phyloP scores from a whole-genome alignment of 2,113 vertebrate genomes.

The Lethenteron camtschaticum region DNA sequence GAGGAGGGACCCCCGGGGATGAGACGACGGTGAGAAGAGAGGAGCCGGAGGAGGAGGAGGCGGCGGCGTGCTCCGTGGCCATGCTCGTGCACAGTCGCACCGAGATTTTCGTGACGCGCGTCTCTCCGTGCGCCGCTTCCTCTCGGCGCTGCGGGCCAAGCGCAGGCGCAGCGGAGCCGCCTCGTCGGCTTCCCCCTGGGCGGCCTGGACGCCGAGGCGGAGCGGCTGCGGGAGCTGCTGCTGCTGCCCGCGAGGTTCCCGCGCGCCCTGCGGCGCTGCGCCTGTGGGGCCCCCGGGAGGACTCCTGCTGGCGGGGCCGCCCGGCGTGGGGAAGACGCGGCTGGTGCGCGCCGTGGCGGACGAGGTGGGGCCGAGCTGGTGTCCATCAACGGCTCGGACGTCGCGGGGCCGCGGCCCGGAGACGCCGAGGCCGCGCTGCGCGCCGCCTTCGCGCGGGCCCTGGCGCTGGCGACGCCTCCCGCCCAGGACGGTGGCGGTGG shows the following conservation, averaged over 20 bases:
- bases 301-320: conserved; percentile 51
- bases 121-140: no score
- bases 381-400: conserved; percentile 35
- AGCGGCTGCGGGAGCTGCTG: conserved; percentile 35
- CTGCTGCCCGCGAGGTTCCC: conserved; percentile 48
- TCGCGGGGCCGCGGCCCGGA: conserved; percentile 60
- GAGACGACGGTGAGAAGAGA: no score
- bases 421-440: conserved; percentile 66
- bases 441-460: conserved; percentile 34
- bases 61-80: no score
- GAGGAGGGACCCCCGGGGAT: no score
- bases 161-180: no score
- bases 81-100: no score
- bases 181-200: conserved; percentile 16
- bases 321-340: conserved; percentile 66
- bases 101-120: no score
- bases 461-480: conserved; percentile 18
- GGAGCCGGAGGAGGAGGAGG: no score
- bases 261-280: conserved; percentile 29
- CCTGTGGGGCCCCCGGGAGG: conserved; percentile 39
- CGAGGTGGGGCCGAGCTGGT: conserved; percentile 43
- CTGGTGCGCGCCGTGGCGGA: conserved; percentile 35
- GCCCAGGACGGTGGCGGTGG: no score
- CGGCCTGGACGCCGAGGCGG: conserved; percentile 30
- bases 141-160: no score